Evolutionary conservation across 37 sponge, comb jelly and placozoan genomes (phyloP).

Genomic region (Oscarella lobularis): DNA sequence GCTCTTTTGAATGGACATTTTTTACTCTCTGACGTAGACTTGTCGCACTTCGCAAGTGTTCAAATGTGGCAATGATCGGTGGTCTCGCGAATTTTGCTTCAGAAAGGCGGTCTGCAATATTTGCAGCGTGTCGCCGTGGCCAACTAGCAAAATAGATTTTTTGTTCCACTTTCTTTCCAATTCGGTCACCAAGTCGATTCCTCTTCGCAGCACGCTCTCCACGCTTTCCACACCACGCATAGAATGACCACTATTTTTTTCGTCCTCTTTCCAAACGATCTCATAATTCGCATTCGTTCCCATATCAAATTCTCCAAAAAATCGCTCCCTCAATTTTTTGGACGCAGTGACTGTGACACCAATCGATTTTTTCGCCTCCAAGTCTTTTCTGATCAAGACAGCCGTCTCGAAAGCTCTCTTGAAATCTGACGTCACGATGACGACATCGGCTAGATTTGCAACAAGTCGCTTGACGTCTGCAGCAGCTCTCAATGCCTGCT

Average conservation of each 20-base stretch:
- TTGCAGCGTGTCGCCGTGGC: conserved; percentile 12
- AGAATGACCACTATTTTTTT: neutral
- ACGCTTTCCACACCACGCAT: conserved; percentile 11
- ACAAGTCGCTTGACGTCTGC: neutral
- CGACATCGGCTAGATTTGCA: neutral
- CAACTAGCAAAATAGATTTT: conserved; percentile 7
- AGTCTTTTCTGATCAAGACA: neutral
- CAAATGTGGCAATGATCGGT: neutral
- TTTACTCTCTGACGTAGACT: too few species aligned
- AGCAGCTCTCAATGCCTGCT: conserved; percentile 16
- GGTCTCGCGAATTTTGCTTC: neutral
- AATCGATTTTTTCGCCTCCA: too few species aligned
- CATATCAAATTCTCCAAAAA: conserved; percentile 12
- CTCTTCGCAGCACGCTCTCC: neutral
- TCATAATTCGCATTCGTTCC: neutral
- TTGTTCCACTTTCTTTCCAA: conserved; percentile 6
- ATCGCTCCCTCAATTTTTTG: conserved; percentile 1
- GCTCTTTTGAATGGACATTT: too few species aligned
- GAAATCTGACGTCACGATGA: conserved; percentile 13
- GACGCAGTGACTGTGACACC: conserved; percentile 13
- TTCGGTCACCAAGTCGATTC: neutral
- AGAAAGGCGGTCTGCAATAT: conserved; percentile 11
- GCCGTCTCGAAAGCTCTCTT: conserved; percentile 12
- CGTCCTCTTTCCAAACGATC: conserved; percentile 7
- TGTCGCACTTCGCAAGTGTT: neutral